phyloP scores from a whole-genome alignment of 2,888 invertebrate species.

The Chaetogeoica ovagalla region DNA sequence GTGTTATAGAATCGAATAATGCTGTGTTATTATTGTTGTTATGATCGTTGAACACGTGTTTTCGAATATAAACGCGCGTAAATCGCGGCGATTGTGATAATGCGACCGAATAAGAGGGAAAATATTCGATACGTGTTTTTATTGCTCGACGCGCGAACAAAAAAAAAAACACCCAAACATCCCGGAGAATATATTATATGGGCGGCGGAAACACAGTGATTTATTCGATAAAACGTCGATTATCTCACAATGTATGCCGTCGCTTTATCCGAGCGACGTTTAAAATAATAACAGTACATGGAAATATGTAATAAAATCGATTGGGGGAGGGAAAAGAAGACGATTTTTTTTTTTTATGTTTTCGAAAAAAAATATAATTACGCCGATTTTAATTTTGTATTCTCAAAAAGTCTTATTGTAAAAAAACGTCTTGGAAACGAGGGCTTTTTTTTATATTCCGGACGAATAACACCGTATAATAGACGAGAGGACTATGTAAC shows the following conservation, averaged over 20 bases:
- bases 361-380: neutral
- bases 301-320: neutral
- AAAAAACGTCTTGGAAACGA: neutral
- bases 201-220: too few relatives aligned
- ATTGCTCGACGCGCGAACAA: too few relatives aligned
- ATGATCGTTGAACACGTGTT: conserved; percentile 29
- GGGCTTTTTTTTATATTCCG: neutral
- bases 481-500: neutral
- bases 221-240: too few relatives aligned
- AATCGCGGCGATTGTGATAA: conserved; percentile 6
- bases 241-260: too few relatives aligned
- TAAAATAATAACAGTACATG: too few relatives aligned
- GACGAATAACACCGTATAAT: neutral
- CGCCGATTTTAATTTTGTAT: neutral
- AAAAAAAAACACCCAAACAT: too few relatives aligned
- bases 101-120: neutral
- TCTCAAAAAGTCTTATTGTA: too few relatives aligned
- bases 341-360: too few relatives aligned
- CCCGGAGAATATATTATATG: too few relatives aligned
- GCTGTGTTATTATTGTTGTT: neutral
- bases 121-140: neutral
- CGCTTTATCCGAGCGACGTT: too few relatives aligned
- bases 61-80: conserved; percentile 3
- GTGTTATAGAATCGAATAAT: conserved; percentile 11
- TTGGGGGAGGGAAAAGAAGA: too few relatives aligned